These are phyloP conservation scores for Rhadina sibilatrix DNA, from an alignment of 2,113 vertebrate genomes.

Conservation along the genomic window DNA sequence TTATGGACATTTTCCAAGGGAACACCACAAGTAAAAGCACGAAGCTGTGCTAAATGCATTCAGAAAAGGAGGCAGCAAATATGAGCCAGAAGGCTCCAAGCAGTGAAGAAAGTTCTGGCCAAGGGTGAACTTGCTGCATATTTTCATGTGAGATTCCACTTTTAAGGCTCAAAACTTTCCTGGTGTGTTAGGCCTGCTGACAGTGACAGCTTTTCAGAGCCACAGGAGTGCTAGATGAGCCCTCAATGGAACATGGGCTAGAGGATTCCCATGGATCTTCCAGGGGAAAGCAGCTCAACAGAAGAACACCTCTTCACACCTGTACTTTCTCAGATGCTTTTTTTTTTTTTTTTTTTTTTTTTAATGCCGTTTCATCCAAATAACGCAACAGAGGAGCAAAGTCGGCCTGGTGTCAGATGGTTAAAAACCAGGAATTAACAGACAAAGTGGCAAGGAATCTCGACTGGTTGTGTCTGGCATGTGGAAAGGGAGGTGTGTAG, in stretches of 20 bases:
- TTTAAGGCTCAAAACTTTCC: neutral
- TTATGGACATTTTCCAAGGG: neutral
- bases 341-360: neutral
- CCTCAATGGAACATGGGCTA: neutral
- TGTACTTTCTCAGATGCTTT: neutral
- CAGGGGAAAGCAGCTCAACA: neutral
- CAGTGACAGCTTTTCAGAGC: neutral
- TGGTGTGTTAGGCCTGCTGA: neutral
- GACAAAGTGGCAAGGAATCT: neutral
- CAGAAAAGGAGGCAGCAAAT: neutral
- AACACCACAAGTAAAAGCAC: neutral
- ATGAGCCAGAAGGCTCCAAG: neutral
- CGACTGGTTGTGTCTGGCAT: neutral
- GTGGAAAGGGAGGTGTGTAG: neutral
- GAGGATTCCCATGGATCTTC: neutral
- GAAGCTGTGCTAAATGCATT: neutral
- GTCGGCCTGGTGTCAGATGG: neutral
- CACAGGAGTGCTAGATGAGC: neutral
- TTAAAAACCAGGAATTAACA: neutral
- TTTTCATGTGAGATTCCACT: neutral
- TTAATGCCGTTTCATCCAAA: neutral
- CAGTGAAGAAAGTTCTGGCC: neutral
- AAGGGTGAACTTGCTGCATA: fast-evolving
- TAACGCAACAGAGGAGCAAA: fast-evolving
- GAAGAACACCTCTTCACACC: neutral